Evolutionary conservation across 2,888 invertebrate genomes (phyloP).

Genomic region (Mongoloraphidia duomilia): DNA sequence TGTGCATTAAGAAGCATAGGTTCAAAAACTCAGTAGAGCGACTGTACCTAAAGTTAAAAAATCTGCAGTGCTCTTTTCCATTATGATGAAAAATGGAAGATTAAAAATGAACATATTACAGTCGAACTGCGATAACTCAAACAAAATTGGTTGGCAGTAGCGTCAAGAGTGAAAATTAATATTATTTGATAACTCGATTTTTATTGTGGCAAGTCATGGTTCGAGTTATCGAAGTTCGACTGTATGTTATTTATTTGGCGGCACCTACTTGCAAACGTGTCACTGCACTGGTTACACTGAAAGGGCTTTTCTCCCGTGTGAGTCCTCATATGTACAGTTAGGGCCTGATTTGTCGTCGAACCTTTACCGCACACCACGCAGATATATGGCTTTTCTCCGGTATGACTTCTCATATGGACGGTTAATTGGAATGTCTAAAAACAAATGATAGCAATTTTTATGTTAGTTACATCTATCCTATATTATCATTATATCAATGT

Average conservation of each 20-base stretch:
- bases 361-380: constrained; percentile 6
- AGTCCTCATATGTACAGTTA: constrained; percentile 1
- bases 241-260: not conserved
- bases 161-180: too few species aligned
- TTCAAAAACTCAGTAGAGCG: too few species aligned
- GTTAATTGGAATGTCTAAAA: constrained; percentile 3
- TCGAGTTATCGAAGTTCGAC: too few species aligned
- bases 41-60: too few species aligned
- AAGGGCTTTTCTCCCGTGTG: constrained; percentile 7
- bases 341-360: not conserved
- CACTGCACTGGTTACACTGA: constrained; percentile 9
- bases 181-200: too few species aligned
- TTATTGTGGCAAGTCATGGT: too few species aligned
- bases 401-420: constrained; percentile 1
- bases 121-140: too few species aligned
- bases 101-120: too few species aligned
- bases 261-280: constrained; percentile 12
- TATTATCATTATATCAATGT: not conserved
- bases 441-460: not conserved
- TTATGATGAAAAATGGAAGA: too few species aligned
- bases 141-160: too few species aligned
- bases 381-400: constrained; percentile 1
- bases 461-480: not conserved
- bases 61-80: too few species aligned
- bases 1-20: too few species aligned